Conservation (phyloP, 1,140 invertebrate species). For the Megalopta genalis region DNA sequence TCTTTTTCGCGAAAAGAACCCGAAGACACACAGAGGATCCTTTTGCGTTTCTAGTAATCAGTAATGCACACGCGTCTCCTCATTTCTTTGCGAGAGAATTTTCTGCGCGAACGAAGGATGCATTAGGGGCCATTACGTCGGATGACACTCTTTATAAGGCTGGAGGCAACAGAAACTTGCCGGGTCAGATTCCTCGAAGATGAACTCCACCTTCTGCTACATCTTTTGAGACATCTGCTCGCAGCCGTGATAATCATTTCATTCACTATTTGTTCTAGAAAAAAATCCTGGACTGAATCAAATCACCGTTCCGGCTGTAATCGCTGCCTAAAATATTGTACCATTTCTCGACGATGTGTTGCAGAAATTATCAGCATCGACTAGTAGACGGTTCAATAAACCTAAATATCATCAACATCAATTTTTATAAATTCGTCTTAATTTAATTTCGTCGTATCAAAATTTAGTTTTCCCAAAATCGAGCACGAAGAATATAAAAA, state of each 20-base stretch:
- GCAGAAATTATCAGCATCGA: no score
- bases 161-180: constrained; percentile 9
- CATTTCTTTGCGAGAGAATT: constrained; percentile 8
- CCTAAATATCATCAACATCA: no score
- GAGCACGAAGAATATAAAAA: no score
- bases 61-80: constrained; percentile 26
- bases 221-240: not conserved
- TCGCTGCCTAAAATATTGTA: no score
- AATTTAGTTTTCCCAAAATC: no score
- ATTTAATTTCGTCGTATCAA: no score
- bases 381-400: no score
- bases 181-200: not conserved
- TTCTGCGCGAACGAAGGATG: constrained; percentile 26
- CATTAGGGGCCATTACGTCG: constrained; percentile 40
- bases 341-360: no score
- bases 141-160: constrained; percentile 25
- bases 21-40: not conserved
- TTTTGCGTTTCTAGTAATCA: constrained; percentile 35
- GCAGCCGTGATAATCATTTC: constrained; percentile 20
- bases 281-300: not conserved
- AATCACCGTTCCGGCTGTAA: no score
- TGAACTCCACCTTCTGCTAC: constrained; percentile 3
- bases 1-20: no score
- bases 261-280: not conserved
- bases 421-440: no score